Evolutionary conservation across 2,888 invertebrate genomes (phyloP), one percentile per base, ranked within the genome.

Genomic region (Pseudococcus longispinus): DNA sequence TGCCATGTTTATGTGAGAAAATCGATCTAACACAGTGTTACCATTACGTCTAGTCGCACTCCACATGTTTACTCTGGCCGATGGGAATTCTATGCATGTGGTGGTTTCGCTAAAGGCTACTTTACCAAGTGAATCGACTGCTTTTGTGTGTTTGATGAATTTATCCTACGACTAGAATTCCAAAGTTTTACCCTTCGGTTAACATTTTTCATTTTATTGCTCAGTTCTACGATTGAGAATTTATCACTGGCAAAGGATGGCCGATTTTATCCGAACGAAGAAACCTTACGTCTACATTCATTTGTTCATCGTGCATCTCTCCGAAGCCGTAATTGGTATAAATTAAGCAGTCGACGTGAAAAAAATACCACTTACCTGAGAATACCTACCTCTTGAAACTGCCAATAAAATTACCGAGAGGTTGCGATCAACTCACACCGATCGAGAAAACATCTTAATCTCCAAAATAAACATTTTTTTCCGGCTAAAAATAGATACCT

Each of bases 1-100:
- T 46, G 85, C 74, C 85, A 85, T 85, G 51, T 85, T 85, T 46
- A 85, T 42, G 26, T 29, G 51, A 83, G 26, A 83, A 83, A 83
- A 83, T 83, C 46, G 83, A 46, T 83, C 83, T 18, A 80, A 80
- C 29, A 80, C 77, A 84, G 84, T 84, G 84, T 65, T 84, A 65
- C 84, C 84, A 80, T 42, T 70, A 29, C 29, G 70, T 5, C 29
- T 29, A 18, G 29, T 70, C 18, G 18, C 70, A 29, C 29, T 70
- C 29, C 29, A 70, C 70, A 70, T 29, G 70, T 70, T 70, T 29
- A 29, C 70, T 70, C 70, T 70, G 29, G 70, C 70, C 11, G 70
- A 29, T 13, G 26, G 18, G 9, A 18, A 70, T 70, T 70, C 70
- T 18, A 4, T 2, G 23, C 11, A 4, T 2, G 23, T 1, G 15